Percentiles rank a stretch among this genome's conserved stretches.
These are phyloP conservation scores for Petrocephalus sullivani DNA, from an alignment of 2,797 vertebrate species.

Conservation along the genomic window DNA sequence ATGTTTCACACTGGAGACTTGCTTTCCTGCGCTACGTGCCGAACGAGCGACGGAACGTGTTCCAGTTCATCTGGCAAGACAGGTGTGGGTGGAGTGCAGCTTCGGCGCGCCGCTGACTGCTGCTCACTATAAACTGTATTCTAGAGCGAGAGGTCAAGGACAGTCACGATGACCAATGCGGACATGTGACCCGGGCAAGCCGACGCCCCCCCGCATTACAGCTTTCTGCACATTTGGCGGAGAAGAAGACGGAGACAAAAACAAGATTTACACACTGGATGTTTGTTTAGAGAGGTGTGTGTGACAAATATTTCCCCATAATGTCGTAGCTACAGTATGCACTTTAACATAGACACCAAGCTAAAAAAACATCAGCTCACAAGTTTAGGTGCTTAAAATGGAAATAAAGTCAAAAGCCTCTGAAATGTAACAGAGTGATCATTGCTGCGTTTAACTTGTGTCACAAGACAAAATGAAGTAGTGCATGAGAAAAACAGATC, in stretches of 20 bases:
- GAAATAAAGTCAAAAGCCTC: neutral
- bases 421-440: neutral
- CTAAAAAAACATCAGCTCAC: neutral
- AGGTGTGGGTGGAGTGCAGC: slow-evolving; percentile 2
- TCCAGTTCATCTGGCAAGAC: neutral
- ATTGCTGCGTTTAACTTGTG: neutral
- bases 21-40: neutral
- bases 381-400: neutral
- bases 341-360: neutral
- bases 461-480: neutral
- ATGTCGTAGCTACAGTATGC: neutral
- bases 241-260: neutral
- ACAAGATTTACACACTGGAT: neutral
- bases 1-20: slow-evolving; percentile 30
- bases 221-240: neutral
- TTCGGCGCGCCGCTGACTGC: neutral
- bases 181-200: neutral
- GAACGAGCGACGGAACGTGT: neutral
- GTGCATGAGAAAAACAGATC: neutral
- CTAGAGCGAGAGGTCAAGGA: neutral
- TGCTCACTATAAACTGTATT: neutral
- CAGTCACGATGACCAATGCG: neutral
- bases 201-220: neutral
- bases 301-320: neutral
- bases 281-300: neutral